These are phyloP conservation scores for Rotaria macrura DNA, from an alignment of 2,888 invertebrate species.

Conservation along the genomic window DNA sequence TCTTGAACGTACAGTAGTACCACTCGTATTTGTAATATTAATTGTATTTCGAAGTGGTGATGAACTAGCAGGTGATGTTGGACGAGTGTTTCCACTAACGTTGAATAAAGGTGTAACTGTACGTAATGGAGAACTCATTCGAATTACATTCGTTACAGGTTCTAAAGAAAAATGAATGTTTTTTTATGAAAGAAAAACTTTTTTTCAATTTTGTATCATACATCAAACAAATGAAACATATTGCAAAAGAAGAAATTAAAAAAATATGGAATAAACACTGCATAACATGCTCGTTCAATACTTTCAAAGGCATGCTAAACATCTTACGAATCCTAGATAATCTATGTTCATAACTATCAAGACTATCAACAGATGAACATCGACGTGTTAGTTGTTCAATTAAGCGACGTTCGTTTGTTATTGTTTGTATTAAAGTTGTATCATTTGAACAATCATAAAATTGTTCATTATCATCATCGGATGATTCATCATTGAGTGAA, in stretches of 20 bases:
- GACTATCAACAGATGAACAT: neutral
- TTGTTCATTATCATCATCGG: neutral
- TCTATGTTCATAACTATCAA: neutral
- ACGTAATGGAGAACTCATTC: neutral
- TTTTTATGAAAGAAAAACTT: neutral
- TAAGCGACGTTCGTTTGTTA: neutral
- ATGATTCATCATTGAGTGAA: neutral
- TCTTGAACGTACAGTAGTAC: neutral
- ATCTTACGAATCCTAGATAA: neutral
- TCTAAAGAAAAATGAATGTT: neutral
- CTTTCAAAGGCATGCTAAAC: neutral
- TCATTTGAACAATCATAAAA: constrained; percentile 6
- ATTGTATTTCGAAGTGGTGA: neutral
- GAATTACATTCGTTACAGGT: neutral
- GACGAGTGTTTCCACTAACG: neutral
- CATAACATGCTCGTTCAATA: neutral
- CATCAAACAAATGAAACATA: neutral
- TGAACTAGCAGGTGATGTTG: neutral
- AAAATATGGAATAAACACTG: neutral
- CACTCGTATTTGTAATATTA: neutral
- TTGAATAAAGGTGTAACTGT: neutral
- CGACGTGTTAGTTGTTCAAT: constrained; percentile 7
- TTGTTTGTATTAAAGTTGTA: neutral
- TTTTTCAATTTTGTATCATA: neutral
- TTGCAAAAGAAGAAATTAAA: no score